Evolutionary conservation across 2,113 vertebrate species (phyloP).

Genomic region (Odontesthes bonariensis): DNA sequence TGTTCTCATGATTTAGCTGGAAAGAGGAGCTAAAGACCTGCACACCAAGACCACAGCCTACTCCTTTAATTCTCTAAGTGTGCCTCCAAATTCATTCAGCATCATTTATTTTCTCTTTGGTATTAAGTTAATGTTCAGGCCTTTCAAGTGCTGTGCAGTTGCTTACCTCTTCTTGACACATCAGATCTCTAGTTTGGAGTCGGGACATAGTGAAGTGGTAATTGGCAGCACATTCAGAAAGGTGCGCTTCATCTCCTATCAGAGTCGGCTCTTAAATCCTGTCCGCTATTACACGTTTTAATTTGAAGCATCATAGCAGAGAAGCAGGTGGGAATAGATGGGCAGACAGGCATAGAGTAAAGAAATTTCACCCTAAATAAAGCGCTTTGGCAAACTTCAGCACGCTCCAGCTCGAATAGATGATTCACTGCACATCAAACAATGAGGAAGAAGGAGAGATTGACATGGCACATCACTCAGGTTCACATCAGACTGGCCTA

Average conservation of each 20-base stretch:
- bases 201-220: conserved; percentile 49
- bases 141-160: conserved; percentile 35
- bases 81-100: conserved; percentile 26
- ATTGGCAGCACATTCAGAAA: conserved; percentile 68
- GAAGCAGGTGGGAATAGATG: conserved; percentile 4
- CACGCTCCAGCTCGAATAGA: conserved; percentile 15
- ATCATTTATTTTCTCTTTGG: conserved; percentile 35
- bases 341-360: conserved; percentile 1
- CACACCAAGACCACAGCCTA: not conserved
- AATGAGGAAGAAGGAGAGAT: conserved; percentile 29
- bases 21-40: conserved; percentile 33
- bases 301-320: conserved; percentile 45
- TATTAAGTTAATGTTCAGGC: conserved; percentile 45
- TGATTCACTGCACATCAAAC: conserved; percentile 48
- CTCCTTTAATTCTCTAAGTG: conserved; percentile 44
- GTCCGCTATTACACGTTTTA: conserved; percentile 42
- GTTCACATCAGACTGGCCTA: conserved; percentile 32
- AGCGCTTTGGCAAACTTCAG: conserved; percentile 62
- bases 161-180: conserved; percentile 26
- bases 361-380: conserved; percentile 55
- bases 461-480: conserved; percentile 39
- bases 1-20: conserved; percentile 26
- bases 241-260: conserved; percentile 52
- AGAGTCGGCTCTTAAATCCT: conserved; percentile 34
- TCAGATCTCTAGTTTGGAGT: conserved; percentile 63